Base-by-base conservation (phyloP, 2,113 vertebrate species). In the Hassar affinis region DNA sequence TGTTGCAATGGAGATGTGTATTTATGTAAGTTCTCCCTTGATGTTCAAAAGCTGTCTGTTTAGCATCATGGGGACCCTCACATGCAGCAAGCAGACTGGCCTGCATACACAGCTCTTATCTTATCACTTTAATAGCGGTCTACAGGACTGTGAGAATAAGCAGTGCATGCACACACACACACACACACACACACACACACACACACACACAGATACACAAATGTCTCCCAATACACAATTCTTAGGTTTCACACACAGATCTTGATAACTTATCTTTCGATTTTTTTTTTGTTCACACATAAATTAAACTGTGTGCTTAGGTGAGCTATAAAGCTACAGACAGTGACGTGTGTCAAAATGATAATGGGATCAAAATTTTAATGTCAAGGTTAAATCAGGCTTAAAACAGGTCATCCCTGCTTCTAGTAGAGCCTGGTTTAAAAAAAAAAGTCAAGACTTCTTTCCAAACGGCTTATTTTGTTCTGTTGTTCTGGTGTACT, bases 61-160 rank as follows among this genome's bases (percentile, higher is more conserved):
- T 86, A 80, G 85, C 79, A 76, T 81, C 57, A 85, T 25, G 17
- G 30, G 81, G 78, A 33, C 79, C 54, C 59, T 85, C 85, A 89
- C 12, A 12, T 89, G 85, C 89, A 82, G 79, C 56, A 84, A 80
- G 82, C 83, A 86, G 89, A 84, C 88, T 89, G 79, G n/a, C 82
- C 42, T 82, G 85, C 84, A 71, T 88, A 83, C 88, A 86, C 84
- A 85, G 30, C 85, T 85, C 61, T 89, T 91, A 92, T 93, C 91
- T 93, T 92, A 92, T 93, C 92, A 90, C 84, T n/a, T 45, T 82
- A 89, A 90, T 86, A 88, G 86, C 86, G 80, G 80, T 64, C 84
- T 72, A 88, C 86, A 64, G 84, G 83, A 79, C 54, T 68, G 61
- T 90, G 90, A 93, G 88, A 91, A 92, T 89, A 88, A 80, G 86